Evolutionary conservation across 2,888 invertebrate genomes (phyloP), one percentile per base, ranked within the genome.

Genomic region (Chromoteleia sp.): DNA sequence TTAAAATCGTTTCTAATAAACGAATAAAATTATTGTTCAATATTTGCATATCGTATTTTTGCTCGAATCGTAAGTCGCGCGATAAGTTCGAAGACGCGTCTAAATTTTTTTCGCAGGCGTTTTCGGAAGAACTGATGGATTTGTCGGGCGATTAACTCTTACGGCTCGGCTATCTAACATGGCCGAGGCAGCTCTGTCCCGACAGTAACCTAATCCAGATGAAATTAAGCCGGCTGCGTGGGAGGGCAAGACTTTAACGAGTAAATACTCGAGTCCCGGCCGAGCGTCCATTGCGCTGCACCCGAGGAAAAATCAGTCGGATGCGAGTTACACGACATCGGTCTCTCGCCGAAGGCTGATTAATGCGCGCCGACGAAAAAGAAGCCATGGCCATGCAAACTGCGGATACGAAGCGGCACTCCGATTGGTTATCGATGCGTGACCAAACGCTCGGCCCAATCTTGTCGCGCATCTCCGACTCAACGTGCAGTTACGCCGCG

Each of bases 271-370:
- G 81, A 79, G 68, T 61, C 74, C 39, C 41, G 41, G 59, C 30
- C 41, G 25, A 63, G 59, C 58, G 74, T 68, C 76, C 73, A 45
- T 75, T 54, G 36, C 45, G 43, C 43, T 52, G 45, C 71, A 68
- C 82, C 75, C 58, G 84, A 85, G 86, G 86, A 87, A 88, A 88
- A 87, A 87, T 87, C 86, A 85, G 84, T 83, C 82, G 84, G 86
- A 85, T 85, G 82, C 83, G 82, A 85, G 85, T 84, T 87, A 86
- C 88, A 86, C 84, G 86, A 88, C 85, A 86, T 83, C 85, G 82
- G 83, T 83, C 84, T 83, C 86, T 85, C 84, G 83, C 87, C 88
- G 86, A 88, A 88, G 86, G 83, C 86, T 88, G 88, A 88, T 88
- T 88, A 88, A 88, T 89, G 86, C 75, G 54, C 45, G 74, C 84